Percentiles rank a stretch among this genome's conserved stretches.
These are phyloP conservation scores for Tromatobia lineatoria DNA, from an alignment of 2,888 invertebrate genomes.

Conservation along the genomic window DNA sequence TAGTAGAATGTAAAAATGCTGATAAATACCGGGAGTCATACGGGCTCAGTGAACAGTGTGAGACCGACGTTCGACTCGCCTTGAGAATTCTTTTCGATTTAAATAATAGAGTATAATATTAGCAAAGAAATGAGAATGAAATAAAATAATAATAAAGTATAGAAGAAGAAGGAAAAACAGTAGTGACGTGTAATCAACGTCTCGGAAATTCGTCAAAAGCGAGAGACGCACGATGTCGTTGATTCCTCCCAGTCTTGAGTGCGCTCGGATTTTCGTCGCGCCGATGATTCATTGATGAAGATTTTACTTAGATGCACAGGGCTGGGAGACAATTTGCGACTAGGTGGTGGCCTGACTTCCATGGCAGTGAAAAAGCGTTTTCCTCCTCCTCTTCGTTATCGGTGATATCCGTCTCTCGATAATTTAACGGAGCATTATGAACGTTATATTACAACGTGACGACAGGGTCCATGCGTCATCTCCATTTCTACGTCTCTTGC, in stretches of 20 bases:
- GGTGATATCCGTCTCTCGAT: background rate
- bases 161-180: slow-evolving; percentile 51
- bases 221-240: slow-evolving; percentile 38
- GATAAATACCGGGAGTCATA: slow-evolving; percentile 21
- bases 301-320: slow-evolving; percentile 32
- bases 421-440: slow-evolving; percentile 22
- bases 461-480: background rate
- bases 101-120: slow-evolving; percentile 62
- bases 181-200: slow-evolving; percentile 39
- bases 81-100: slow-evolving; percentile 36
- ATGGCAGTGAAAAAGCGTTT: slow-evolving; percentile 57
- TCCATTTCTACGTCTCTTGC: background rate
- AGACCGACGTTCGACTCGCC: background rate
- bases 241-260: slow-evolving; percentile 41
- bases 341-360: slow-evolving; percentile 63
- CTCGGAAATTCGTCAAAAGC: slow-evolving; percentile 27
- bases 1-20: slow-evolving; percentile 15
- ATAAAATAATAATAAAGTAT: slow-evolving; percentile 67
- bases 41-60: slow-evolving; percentile 13
- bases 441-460: slow-evolving; percentile 13
- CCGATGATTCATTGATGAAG: slow-evolving; percentile 9
- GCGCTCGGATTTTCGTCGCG: slow-evolving; percentile 15
- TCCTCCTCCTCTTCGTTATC: slow-evolving; percentile 8
- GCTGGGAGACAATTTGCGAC: slow-evolving; percentile 59
- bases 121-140: slow-evolving; percentile 58